Percentiles rank a stretch among this genome's conserved stretches.
These are phyloP conservation scores for Conistra vaccinii DNA, from an alignment of 2,888 invertebrate species.

Conservation along the genomic window DNA sequence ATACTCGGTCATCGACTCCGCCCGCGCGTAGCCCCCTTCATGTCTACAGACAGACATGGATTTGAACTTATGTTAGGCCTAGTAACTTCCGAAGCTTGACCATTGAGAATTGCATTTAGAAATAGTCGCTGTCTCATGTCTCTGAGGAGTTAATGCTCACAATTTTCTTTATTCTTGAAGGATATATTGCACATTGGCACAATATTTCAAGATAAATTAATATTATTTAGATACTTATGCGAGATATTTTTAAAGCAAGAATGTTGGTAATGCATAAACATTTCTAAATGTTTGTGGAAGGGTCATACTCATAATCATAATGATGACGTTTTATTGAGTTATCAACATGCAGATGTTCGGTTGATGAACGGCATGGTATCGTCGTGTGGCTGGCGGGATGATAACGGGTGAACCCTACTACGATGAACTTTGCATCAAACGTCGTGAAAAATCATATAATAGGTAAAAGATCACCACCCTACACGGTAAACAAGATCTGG, in stretches of 20 bases:
- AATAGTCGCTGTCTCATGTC: neutral
- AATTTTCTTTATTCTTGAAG: neutral
- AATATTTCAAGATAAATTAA: slow-evolving; percentile 14
- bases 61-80: slow-evolving; percentile 49
- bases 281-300: slow-evolving; percentile 17
- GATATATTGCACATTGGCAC: neutral
- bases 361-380: slow-evolving; percentile 53
- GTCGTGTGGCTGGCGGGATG: slow-evolving; percentile 45
- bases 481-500: slow-evolving; percentile 14
- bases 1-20: slow-evolving; percentile 90
- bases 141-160: neutral
- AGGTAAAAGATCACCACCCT: slow-evolving; percentile 33
- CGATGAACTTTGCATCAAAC: slow-evolving; percentile 61
- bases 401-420: slow-evolving; percentile 61
- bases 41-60: slow-evolving; percentile 71
- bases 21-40: slow-evolving; percentile 78
- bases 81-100: slow-evolving; percentile 26
- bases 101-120: slow-evolving; percentile 34
- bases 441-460: slow-evolving; percentile 21
- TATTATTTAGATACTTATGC: neutral
- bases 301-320: slow-evolving; percentile 48
- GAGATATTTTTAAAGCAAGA: slow-evolving; percentile 33
- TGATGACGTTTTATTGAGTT: slow-evolving; percentile 38
- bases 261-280: slow-evolving; percentile 30
- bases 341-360: slow-evolving; percentile 52